Evolutionary conservation across 2,888 invertebrate species (phyloP).

Genomic region (Aphodius sticticus): DNA sequence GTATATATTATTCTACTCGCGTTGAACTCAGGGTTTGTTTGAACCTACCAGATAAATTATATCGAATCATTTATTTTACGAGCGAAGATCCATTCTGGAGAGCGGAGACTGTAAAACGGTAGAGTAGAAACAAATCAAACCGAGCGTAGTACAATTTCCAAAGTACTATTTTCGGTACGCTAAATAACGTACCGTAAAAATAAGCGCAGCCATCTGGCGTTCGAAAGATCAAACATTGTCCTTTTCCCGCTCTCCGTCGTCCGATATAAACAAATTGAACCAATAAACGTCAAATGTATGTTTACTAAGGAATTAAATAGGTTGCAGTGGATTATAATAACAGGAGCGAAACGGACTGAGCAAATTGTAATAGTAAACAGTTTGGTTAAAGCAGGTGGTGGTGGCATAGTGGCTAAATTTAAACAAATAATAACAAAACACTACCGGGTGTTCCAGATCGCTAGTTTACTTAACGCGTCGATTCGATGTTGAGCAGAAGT

Average conservation of each 20-base stretch:
- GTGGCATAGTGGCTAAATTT: background rate
- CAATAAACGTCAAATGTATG: background rate
- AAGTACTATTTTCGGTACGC: background rate
- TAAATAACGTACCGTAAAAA: background rate
- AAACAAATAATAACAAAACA: constrained; percentile 4
- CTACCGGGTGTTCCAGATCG: background rate
- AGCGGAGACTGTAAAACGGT: background rate
- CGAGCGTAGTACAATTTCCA: background rate
- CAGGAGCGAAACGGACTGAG: background rate
- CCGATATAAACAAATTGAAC: background rate
- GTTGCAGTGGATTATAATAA: background rate
- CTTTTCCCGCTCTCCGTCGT: background rate
- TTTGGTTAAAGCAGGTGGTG: constrained; percentile 1
- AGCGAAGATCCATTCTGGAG: background rate
- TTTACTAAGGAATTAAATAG: background rate
- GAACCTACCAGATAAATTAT: background rate
- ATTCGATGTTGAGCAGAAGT: background rate
- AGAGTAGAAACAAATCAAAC: background rate
- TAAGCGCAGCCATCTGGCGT: background rate
- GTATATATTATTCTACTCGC: background rate
- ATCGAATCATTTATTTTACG: background rate
- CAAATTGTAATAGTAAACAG: background rate
- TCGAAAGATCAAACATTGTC: background rate
- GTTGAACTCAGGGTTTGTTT: background rate
- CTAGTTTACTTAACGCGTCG: background rate